Evolutionary conservation across 2,797 vertebrate genomes (phyloP).

Genomic region (Scolopax rusticola): DNA sequence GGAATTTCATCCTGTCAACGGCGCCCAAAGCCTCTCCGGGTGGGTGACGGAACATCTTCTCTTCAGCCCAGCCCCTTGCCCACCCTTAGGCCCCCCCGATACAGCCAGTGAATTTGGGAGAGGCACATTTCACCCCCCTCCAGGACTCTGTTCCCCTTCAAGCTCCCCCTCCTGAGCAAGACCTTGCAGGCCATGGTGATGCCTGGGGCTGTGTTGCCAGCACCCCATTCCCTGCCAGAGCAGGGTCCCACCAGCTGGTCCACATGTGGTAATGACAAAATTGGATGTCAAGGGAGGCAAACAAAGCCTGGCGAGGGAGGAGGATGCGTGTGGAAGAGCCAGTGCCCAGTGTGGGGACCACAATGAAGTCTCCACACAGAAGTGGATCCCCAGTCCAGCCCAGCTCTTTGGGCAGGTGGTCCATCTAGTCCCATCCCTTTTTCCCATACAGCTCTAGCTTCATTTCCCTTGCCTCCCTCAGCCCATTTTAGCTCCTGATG

Average conservation of each 20-base stretch:
- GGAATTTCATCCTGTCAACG: constrained; percentile 71
- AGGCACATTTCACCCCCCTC: fast-evolving
- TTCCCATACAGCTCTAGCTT: not conserved
- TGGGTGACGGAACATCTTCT: not conserved
- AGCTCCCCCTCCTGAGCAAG: not conserved
- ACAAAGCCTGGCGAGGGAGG: not conserved
- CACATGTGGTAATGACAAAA: not conserved
- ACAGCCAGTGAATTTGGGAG: not conserved
- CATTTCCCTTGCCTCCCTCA: not conserved
- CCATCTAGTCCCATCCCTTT: not conserved
- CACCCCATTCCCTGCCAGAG: not conserved
- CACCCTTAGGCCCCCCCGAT: not conserved
- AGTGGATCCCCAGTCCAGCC: too few relatives aligned
- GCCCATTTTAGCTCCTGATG: not conserved
- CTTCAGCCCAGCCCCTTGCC: not conserved
- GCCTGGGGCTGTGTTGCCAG: not conserved
- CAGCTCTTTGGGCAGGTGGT: not conserved
- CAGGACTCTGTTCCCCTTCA: not conserved
- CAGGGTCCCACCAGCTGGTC: not conserved
- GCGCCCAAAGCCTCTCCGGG: not conserved
- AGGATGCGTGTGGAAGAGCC: not conserved
- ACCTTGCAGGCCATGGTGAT: not conserved
- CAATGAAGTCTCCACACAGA: not conserved
- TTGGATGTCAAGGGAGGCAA: not conserved
- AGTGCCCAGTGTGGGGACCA: fast-evolving